phyloP scores from a whole-genome alignment of 2,113 vertebrate species.

The Pterocles burchelli region DNA sequence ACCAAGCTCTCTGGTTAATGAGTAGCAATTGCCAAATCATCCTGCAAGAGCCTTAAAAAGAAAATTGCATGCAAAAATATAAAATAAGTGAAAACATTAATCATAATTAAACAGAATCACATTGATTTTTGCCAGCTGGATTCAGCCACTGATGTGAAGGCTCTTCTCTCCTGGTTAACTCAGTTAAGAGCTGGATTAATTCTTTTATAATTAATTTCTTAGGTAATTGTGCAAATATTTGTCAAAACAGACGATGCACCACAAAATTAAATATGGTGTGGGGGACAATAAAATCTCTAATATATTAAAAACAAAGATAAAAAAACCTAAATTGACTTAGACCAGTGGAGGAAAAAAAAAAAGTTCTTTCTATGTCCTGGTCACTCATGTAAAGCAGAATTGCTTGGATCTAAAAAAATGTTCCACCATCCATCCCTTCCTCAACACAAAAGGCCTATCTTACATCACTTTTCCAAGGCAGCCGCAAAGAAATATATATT shows the following conservation, averaged over 20 bases:
- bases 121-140: conserved; percentile 29
- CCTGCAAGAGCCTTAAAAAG: background rate
- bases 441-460: background rate
- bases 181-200: conserved; percentile 1
- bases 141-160: conserved; percentile 11
- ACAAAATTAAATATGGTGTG: background rate
- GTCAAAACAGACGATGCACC: conserved; percentile 18
- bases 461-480: background rate
- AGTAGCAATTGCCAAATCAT: background rate
- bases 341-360: background rate
- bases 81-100: conserved; percentile 56
- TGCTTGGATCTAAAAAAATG: background rate
- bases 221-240: conserved; percentile 18
- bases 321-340: background rate
- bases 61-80: conserved; percentile 48
- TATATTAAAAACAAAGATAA: background rate
- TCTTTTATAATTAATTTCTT: conserved; percentile 38
- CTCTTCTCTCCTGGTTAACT: conserved; percentile 27
- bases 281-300: background rate
- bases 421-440: background rate
- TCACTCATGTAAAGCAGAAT: background rate
- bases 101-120: conserved; percentile 43
- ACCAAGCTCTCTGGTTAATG: background rate
- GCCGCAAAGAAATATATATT: background rate
- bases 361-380: background rate